Conservation (phyloP, 2,797 vertebrate genomes). For the Lophius americanus region DNA sequence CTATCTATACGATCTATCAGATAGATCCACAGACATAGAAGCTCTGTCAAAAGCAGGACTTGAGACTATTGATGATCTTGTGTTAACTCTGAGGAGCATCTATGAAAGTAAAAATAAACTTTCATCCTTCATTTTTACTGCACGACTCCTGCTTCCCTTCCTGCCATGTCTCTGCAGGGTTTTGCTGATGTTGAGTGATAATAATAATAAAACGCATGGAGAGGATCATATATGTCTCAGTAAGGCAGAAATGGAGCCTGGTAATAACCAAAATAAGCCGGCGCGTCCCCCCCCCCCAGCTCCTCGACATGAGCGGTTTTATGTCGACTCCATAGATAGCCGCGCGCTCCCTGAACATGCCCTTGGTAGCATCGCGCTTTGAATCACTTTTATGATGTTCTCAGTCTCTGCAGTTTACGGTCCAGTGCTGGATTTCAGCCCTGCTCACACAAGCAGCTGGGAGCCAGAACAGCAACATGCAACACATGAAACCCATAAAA, state of each 20-base stretch:
- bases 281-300: conserved; percentile 16
- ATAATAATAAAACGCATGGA: neutral
- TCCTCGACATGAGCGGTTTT: conserved; percentile 13
- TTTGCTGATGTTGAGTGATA: neutral
- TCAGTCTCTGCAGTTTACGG: conserved; percentile 41
- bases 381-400: conserved; percentile 67
- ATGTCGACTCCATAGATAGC: conserved; percentile 32
- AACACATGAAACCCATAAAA: conserved; percentile 65
- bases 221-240: no score
- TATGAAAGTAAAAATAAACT: neutral
- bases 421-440: conserved; percentile 55
- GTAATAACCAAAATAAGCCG: conserved; percentile 40
- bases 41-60: no score
- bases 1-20: neutral
- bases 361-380: conserved; percentile 37
- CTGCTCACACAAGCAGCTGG: conserved; percentile 63
- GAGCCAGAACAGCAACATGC: conserved; percentile 43
- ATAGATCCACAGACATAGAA: neutral
- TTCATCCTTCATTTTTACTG: neutral
- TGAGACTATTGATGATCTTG: no score
- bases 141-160: neutral
- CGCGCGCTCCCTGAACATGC: conserved; percentile 45
- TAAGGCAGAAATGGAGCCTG: neutral
- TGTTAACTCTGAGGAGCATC: neutral
- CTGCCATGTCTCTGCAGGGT: neutral